Conservation (phyloP, 2,797 vertebrate genomes). For the Uromys caudimaculatus region DNA sequence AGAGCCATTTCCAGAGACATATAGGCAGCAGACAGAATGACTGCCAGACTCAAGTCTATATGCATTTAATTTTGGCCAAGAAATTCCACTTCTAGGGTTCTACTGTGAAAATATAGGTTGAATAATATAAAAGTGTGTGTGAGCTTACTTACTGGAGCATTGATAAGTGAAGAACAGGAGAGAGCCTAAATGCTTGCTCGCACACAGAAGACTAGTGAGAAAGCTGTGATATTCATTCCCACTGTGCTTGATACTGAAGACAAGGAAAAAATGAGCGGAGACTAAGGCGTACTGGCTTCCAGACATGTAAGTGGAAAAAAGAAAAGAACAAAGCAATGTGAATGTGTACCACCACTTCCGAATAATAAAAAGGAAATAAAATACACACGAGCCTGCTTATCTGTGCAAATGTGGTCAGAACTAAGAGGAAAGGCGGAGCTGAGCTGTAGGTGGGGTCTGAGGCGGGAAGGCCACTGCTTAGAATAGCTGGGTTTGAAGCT, state of each 20-base stretch:
- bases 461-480: background rate
- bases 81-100: conserved; percentile 12
- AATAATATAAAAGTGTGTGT: conserved; percentile 6
- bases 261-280: background rate
- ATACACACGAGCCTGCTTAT: background rate
- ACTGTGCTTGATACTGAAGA: background rate
- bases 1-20: background rate
- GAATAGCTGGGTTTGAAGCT: background rate
- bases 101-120: conserved; percentile 10
- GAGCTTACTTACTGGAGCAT: background rate
- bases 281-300: background rate
- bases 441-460: background rate
- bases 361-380: background rate
- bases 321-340: background rate
- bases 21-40: background rate
- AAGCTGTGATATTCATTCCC: background rate
- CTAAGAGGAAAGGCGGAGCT: background rate
- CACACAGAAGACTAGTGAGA: background rate
- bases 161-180: background rate
- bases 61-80: background rate
- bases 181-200: background rate
- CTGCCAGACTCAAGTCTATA: background rate
- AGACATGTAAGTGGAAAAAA: background rate
- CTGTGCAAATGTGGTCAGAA: background rate
- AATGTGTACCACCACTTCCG: background rate